phyloP scores from a whole-genome alignment of 2,113 vertebrate species.

The Pterocles burchelli region DNA sequence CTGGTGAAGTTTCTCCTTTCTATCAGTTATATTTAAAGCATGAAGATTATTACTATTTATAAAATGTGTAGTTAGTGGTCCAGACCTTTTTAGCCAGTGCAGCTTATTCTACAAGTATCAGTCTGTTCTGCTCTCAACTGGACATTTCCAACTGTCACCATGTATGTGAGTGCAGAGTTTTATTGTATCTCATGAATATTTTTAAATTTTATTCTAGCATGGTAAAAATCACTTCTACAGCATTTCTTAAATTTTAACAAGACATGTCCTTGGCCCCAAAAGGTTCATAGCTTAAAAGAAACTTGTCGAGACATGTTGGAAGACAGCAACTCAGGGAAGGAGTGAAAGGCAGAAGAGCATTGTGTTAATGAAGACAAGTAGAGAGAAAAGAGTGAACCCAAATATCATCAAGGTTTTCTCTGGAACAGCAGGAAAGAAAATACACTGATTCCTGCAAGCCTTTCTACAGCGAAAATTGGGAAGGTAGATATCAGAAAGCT shows the following conservation, averaged over 20 bases:
- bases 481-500: background rate
- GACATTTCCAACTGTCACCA: background rate
- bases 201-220: conserved; percentile 5
- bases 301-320: conserved; percentile 12
- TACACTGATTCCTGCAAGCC: background rate
- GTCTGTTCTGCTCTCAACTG: background rate
- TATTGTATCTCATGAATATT: background rate
- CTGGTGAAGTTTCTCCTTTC: background rate
- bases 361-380: background rate
- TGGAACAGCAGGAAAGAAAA: background rate
- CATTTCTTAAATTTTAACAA: conserved; percentile 21
- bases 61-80: background rate
- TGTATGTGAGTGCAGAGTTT: background rate
- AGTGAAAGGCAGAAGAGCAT: background rate
- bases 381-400: background rate
- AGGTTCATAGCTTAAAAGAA: conserved; percentile 11
- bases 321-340: background rate
- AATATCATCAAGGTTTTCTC: background rate
- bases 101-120: background rate
- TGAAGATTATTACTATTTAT: background rate
- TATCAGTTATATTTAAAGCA: background rate
- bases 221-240: conserved; percentile 8
- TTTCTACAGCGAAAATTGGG: background rate
- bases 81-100: background rate
- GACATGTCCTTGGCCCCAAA: background rate